Conservation (phyloP, 2,888 invertebrate genomes). For the Hirtodrosophila duncani region DNA sequence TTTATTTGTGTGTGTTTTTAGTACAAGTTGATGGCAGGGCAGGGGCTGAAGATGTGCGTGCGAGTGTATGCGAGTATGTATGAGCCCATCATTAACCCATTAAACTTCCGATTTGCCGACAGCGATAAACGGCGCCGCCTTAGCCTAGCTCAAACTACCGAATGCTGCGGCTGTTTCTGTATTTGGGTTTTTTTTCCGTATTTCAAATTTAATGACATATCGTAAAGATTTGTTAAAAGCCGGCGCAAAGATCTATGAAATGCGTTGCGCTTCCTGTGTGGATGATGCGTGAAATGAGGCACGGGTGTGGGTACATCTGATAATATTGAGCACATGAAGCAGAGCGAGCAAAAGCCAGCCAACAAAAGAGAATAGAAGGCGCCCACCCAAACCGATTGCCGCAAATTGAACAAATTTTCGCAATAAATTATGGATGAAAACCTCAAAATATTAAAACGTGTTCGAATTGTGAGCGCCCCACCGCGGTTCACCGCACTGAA, state of each 20-base stretch:
- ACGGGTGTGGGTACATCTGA: no score
- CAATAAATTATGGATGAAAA: slow-evolving; percentile 59
- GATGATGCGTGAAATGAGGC: slow-evolving; percentile 54
- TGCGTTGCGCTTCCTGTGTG: slow-evolving; percentile 61
- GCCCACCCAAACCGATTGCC: slow-evolving; percentile 46
- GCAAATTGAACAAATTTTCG: slow-evolving; percentile 62
- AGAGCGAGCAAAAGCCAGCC: not conserved
- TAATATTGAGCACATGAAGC: no score
- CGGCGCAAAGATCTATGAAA: slow-evolving; percentile 60
- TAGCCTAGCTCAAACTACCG: slow-evolving; percentile 15
- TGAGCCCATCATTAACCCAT: slow-evolving; percentile 68
- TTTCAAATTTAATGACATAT: slow-evolving; percentile 70
- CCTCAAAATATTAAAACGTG: slow-evolving; percentile 74
- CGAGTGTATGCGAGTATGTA: slow-evolving; percentile 7
- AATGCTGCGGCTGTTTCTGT: slow-evolving; percentile 11
- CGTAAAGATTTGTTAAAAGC: slow-evolving; percentile 72
- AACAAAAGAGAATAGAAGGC: not conserved
- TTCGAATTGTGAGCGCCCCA: slow-evolving; percentile 49
- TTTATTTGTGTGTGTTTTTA: slow-evolving; percentile 57
- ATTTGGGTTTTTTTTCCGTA: slow-evolving; percentile 6
- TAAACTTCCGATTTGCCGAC: slow-evolving; percentile 73
- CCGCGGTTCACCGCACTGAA: slow-evolving; percentile 11
- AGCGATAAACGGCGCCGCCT: slow-evolving; percentile 63
- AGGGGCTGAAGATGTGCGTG: not conserved
- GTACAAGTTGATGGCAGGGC: slow-evolving; percentile 3